Conservation (phyloP, 2,113 vertebrate species). For the Fukomys damarensis region DNA sequence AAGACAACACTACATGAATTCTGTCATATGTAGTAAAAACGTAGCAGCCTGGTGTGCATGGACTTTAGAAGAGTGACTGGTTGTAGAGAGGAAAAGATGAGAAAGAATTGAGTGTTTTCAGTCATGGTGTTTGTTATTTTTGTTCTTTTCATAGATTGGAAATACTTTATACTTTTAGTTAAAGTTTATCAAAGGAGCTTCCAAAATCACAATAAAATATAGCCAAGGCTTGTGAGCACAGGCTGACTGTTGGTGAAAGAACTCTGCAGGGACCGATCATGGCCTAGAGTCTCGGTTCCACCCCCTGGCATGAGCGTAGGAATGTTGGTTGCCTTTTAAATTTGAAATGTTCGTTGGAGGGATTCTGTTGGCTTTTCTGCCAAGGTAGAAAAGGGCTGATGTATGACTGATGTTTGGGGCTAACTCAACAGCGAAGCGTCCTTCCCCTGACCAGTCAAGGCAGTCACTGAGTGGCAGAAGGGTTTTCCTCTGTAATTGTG, state of each 20-base stretch:
- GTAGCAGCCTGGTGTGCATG: neutral
- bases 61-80: neutral
- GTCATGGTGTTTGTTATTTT: neutral
- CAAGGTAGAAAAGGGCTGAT: neutral
- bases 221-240: neutral
- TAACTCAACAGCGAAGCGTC: neutral
- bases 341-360: slow-evolving; percentile 54
- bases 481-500: neutral
- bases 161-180: neutral
- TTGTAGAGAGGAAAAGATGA: neutral
- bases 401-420: neutral
- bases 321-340: slow-evolving; percentile 66
- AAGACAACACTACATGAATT: neutral
- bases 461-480: neutral
- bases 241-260: neutral
- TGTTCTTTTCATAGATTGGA: slow-evolving; percentile 42
- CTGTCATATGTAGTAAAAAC: neutral
- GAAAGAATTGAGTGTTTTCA: neutral
- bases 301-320: neutral
- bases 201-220: neutral
- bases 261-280: slow-evolving; percentile 27
- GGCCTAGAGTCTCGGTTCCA: neutral
- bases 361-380: slow-evolving; percentile 50
- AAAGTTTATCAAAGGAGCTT: neutral
- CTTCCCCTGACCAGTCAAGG: neutral